A percentile compares a stretch with the other conserved stretches of the same genome.
Evolutionary conservation across 2,888 invertebrate genomes (phyloP).

Genomic region (Melanophora roralis): DNA sequence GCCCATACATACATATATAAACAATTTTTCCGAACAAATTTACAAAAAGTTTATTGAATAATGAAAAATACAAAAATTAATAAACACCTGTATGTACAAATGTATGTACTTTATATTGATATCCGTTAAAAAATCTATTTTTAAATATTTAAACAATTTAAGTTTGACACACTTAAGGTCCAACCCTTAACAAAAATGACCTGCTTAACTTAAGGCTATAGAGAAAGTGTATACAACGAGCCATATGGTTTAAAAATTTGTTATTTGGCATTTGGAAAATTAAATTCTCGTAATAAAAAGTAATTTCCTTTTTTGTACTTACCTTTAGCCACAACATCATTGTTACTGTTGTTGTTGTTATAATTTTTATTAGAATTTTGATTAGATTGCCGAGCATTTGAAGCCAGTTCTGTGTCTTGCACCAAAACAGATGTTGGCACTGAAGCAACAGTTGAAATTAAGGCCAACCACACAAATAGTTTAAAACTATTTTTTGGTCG

Average conservation of each 20-base stretch:
- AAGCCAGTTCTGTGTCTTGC: slow-evolving; percentile 73
- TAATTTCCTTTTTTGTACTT: slow-evolving; percentile 1
- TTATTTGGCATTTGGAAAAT: neutral
- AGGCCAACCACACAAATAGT: slow-evolving; percentile 65
- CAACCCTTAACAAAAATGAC: neutral
- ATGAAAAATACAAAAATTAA: too few species aligned
- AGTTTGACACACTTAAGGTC: neutral
- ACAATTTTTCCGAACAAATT: too few species aligned
- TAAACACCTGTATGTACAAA: neutral
- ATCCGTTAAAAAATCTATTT: too few species aligned
- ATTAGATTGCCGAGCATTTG: slow-evolving; percentile 68
- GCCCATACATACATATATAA: too few species aligned
- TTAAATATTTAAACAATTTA: neutral
- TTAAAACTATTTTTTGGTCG: slow-evolving; percentile 43
- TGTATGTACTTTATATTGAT: too few species aligned
- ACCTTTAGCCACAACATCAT: slow-evolving; percentile 61
- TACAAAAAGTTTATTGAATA: too few species aligned
- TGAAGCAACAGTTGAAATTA: slow-evolving; percentile 70
- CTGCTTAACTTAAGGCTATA: neutral
- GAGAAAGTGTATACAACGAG: neutral
- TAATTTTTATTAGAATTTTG: slow-evolving; percentile 56
- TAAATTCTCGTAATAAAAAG: neutral
- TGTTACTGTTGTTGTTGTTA: slow-evolving; percentile 37
- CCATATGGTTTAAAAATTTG: slow-evolving; percentile 1
- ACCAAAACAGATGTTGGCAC: slow-evolving; percentile 76